A percentile compares a stretch with the other conserved stretches of the same genome.
phyloP scores from a whole-genome alignment of 1,140 invertebrate species.

The Drosophila eugracilis region DNA sequence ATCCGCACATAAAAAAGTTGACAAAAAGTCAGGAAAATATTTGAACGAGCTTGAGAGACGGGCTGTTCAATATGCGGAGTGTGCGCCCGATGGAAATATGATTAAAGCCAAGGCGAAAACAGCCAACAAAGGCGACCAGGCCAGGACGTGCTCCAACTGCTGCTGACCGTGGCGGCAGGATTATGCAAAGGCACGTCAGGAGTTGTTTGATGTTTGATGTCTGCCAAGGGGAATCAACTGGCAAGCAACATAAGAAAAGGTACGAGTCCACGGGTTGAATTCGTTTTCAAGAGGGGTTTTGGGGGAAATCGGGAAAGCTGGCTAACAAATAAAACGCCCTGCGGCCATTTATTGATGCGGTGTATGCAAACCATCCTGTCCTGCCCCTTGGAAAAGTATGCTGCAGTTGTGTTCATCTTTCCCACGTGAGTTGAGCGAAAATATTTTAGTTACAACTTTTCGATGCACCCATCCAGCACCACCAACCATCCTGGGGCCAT shows the following conservation, averaged over 20 bases:
- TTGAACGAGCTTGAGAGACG: constrained; percentile 29
- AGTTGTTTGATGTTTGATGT: constrained; percentile 81
- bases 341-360: constrained; percentile 50
- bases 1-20: constrained; percentile 61
- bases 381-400: constrained; percentile 7
- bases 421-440: constrained; percentile 56
- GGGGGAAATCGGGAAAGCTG: constrained; percentile 6
- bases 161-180: constrained; percentile 56
- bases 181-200: constrained; percentile 79
- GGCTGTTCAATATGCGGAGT: constrained; percentile 71
- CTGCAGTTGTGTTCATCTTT: constrained; percentile 48
- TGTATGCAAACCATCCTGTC: constrained; percentile 2
- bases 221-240: constrained; percentile 65
- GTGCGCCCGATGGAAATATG: constrained; percentile 76
- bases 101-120: constrained; percentile 79
- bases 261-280: not conserved
- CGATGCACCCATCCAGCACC: not conserved
- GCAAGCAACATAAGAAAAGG: constrained; percentile 47
- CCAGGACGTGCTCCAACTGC: constrained; percentile 58
- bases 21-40: constrained; percentile 42
- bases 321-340: constrained; percentile 36
- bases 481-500: constrained; percentile 2
- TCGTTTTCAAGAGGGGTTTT: too few species aligned
- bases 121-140: constrained; percentile 31
- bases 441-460: constrained; percentile 45